Conservation (phyloP, 2,797 vertebrate species). For the Podarcis lilfordi region DNA sequence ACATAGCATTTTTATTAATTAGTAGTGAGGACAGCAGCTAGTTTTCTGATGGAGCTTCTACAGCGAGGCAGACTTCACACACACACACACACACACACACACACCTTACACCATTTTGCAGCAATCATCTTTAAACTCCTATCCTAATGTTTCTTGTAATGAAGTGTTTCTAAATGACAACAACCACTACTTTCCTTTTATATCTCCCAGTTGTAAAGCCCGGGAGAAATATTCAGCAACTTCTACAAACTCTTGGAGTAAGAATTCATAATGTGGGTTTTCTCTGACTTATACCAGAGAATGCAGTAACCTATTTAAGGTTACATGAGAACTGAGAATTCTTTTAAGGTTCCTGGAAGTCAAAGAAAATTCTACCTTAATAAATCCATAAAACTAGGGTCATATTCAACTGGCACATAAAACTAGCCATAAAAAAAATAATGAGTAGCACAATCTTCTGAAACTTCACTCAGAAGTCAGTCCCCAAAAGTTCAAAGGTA, state of each 20-base stretch:
- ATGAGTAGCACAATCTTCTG: background rate
- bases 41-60: no score
- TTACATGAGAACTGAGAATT: background rate
- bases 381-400: background rate
- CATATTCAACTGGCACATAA: background rate
- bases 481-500: background rate
- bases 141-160: no score
- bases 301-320: background rate
- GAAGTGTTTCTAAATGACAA: no score
- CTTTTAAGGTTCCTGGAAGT: background rate
- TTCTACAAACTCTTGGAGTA: background rate
- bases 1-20: background rate
- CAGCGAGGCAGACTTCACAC: no score
- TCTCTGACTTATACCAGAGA: background rate
- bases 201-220: background rate
- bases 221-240: background rate
- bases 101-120: no score
- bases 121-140: no score
- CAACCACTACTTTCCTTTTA: background rate
- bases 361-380: background rate
- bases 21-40: background rate
- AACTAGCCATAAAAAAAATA: no score
- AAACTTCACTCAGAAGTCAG: background rate
- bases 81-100: no score
- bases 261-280: background rate